These are phyloP conservation scores for Liodrosophila aerea DNA, from an alignment of 2,888 invertebrate species.

Conservation along the genomic window DNA sequence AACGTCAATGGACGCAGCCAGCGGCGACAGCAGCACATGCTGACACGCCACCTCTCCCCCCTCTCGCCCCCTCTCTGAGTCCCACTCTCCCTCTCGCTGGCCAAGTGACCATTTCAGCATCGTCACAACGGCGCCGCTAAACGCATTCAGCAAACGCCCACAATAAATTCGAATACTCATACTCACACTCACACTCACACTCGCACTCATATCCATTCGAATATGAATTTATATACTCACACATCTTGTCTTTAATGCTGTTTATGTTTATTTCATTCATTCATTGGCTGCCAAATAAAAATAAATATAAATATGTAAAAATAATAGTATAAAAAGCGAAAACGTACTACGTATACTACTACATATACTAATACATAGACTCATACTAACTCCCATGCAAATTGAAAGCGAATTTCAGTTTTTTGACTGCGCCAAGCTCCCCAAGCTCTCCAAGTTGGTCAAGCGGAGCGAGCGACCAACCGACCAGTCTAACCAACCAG, in stretches of 20 bases:
- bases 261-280: constrained; percentile 62
- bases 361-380: no score
- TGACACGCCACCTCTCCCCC: neutral
- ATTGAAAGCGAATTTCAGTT: constrained; percentile 63
- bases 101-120: constrained; percentile 21
- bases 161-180: constrained; percentile 35
- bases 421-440: constrained; percentile 5
- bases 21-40: constrained; percentile 40
- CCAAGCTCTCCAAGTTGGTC: constrained; percentile 17
- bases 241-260: constrained; percentile 33
- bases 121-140: constrained; percentile 66
- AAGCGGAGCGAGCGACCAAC: constrained; percentile 24
- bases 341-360: constrained; percentile 26
- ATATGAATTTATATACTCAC: constrained; percentile 19
- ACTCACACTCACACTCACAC: constrained; percentile 11
- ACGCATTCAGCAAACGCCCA: constrained; percentile 64
- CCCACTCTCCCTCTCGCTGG: neutral
- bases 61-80: neutral
- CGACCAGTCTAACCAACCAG: constrained; percentile 53
- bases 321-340: constrained; percentile 43
- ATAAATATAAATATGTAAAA: constrained; percentile 35
- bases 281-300: constrained; percentile 18
- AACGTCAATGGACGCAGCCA: constrained; percentile 68
- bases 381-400: constrained; percentile 66
- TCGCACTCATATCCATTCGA: constrained; percentile 11